Evolutionary conservation across 2,888 invertebrate species (phyloP).

Genomic region (Xestia ashworthii): DNA sequence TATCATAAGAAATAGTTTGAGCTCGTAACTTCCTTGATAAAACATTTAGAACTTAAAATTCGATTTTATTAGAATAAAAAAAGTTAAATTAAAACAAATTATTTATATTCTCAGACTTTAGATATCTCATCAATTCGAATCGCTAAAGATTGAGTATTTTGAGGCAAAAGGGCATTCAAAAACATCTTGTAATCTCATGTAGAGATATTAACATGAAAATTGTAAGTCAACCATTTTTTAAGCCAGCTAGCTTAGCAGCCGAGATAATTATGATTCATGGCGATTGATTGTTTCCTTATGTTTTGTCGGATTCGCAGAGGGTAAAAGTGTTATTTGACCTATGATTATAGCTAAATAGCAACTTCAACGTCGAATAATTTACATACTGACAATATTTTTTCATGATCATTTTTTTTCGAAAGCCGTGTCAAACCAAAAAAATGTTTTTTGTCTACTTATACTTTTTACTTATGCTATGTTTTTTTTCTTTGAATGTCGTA

Average conservation of each 20-base stretch:
- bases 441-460: too few species aligned
- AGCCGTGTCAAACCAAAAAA: background rate
- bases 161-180: background rate
- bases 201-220: background rate
- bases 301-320: background rate
- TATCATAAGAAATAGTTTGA: background rate
- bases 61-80: background rate
- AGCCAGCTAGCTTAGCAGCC: background rate
- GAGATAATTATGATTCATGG: background rate
- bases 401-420: background rate
- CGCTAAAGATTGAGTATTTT: background rate
- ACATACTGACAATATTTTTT: too few species aligned
- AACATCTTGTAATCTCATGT: background rate
- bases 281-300: background rate
- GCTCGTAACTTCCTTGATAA: background rate
- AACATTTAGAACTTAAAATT: too few species aligned
- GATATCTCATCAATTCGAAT: too few species aligned
- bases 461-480: too few species aligned
- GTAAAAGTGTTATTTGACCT: background rate
- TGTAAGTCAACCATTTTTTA: background rate
- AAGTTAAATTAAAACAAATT: background rate
- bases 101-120: background rate
- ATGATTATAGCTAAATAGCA: background rate
- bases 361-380: background rate
- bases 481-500: too few species aligned